Percentiles rank a stretch among this genome's conserved stretches.
phyloP scores from a whole-genome alignment of 2,113 vertebrate species.

The Perognathus longimembris region DNA sequence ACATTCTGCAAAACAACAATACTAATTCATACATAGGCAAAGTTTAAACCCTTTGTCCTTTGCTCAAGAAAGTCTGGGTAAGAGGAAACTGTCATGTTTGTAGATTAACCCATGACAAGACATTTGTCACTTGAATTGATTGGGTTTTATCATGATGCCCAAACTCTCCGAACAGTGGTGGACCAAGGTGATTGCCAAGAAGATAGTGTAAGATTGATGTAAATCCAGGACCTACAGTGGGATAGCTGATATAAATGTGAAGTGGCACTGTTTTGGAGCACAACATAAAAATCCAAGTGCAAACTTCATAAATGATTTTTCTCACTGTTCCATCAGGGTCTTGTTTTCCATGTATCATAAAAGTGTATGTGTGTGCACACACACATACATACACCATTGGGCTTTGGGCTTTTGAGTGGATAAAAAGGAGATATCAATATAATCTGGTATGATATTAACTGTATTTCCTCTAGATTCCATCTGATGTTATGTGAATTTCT shows the following conservation, averaged over 20 bases:
- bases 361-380: no score
- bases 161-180: not conserved
- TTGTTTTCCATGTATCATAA: not conserved
- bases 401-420: no score
- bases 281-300: not conserved
- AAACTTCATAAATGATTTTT: not conserved
- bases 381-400: not conserved
- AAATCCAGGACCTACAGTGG: not conserved
- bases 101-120: constrained; percentile 5
- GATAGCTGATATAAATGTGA: constrained; percentile 40
- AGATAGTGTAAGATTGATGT: not conserved
- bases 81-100: constrained; percentile 45
- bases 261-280: constrained; percentile 3
- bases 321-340: not conserved
- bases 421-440: not conserved
- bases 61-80: constrained; percentile 20
- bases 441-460: constrained; percentile 17
- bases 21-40: not conserved
- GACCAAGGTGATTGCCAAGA: not conserved
- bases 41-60: constrained; percentile 40
- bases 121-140: not conserved
- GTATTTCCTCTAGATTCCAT: constrained; percentile 41
- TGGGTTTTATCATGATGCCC: not conserved
- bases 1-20: not conserved
- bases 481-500: constrained; percentile 15